Evolutionary conservation across 2,888 invertebrate genomes (phyloP), one percentile per base, ranked within the genome.

Genomic region (Himalopsyche anomala): DNA sequence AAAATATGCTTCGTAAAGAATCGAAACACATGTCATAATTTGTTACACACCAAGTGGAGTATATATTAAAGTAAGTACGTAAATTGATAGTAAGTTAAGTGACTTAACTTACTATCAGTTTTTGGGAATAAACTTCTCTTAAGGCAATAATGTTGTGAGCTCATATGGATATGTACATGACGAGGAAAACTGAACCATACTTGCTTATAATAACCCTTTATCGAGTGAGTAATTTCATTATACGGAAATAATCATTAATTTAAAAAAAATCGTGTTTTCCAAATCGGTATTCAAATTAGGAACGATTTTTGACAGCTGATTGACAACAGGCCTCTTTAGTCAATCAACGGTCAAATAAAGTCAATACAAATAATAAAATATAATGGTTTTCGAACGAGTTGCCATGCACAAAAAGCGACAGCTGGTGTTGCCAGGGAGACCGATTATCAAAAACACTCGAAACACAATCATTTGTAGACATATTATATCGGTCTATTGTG

Each of bases 381-480:
- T 62, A 62, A 19, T 62, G 19, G 62, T 62, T 19, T 62, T 62
- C 62, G 62, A 62, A 62, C 62, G 62, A 62, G 62, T 62, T 62
- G 62, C 62, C 62, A 62, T 19, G 62, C 62, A 62, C 62, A 62
- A 62, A 62, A 62, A 62, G 28, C 62, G 62, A 62, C 62, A 62
- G 62, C 62, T 62, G 62, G n/a, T 62, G 62, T 62, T 62, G 62
- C 62, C 19, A 62, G 62, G 62, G 62, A 62, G 62, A 62, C 62
- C 62, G 62, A 62, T 62, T 62, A 62, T 62, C 62, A 62, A 62
- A 62, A 62, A 62, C 62, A 62, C 62, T 62, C 62, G 62, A 62
- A 62, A 62, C 28, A 62, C 62, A 62, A 62, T 62, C 62, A 62
- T 62, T 62, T 19, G 11, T 62, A 62, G 19, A 19, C 62, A 62